Base-by-base conservation (phyloP, 2,888 invertebrate genomes). In the Lasioglossum malachurum region DNA sequence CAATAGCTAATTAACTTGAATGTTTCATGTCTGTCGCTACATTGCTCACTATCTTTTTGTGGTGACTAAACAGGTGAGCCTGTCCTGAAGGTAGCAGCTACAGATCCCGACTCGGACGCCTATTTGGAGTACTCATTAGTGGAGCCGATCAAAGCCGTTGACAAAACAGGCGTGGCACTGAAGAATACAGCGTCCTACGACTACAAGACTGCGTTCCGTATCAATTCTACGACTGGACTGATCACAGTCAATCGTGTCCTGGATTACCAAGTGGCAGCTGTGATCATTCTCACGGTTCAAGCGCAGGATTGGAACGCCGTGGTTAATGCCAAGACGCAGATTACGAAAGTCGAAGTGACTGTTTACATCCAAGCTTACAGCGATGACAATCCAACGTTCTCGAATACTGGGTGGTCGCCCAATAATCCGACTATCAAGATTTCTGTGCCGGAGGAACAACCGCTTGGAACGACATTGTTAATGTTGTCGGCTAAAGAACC, bases 311-410 rank as follows among this genome's bases (percentile, higher is more conserved):
- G 96, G 4, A 97, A 98, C 92, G 98, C 97, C 0, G 96, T 97
- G 87, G 95, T 97, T 0, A 96, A 97, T 89, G 96, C 96, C 76
- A 97, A 97, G 3, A 95, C 96, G 2, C 98, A 98, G 94, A 96
- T 96, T 71, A 97, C 97, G 75, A 95, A 96, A 78, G 96, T 96
- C 0, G 98, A 98, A 92, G 97, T 98, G 10, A 97, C 98, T 0
- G 96, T 98, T 67, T 98, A 98, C 93, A 96, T 98, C 46, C 97
- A 98, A 93, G 97, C 98, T 0, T 97, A 97, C 93, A 97, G 97
- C 87, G 97, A 98, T 90, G 97, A 97, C 91, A 97, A 97, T 94
- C 97, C 98, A 0, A 96, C 97, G 49, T 98, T 98, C 89, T 96
- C 96, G 2, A 97, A 97, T 89, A 94, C 97, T 0, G 97, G 97